phyloP scores from a whole-genome alignment of 2,888 invertebrate species.

The Drosophila mettleri region DNA sequence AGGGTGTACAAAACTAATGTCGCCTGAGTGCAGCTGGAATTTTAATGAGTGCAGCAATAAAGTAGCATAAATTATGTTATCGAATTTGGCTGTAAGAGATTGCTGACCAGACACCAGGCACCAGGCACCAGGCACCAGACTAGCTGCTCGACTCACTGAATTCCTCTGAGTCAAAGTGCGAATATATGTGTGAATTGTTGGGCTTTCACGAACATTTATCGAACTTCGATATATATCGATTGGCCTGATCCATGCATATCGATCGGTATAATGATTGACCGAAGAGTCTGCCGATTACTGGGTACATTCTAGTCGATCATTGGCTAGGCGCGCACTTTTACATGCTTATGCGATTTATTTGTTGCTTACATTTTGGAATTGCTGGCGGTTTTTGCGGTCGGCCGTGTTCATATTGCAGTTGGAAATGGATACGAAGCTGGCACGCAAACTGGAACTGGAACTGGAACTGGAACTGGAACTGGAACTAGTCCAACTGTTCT shows the following conservation, averaged over 20 bases:
- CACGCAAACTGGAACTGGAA: slow-evolving; percentile 9
- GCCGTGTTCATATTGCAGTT: slow-evolving; percentile 10
- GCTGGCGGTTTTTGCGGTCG: slow-evolving; percentile 23
- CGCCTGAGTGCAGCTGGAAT: neutral
- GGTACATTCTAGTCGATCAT: neutral
- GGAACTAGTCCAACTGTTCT: slow-evolving; percentile 12
- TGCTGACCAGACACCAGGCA: neutral
- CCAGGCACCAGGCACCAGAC: too few relatives aligned
- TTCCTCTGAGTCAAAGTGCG: neutral
- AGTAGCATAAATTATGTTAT: neutral
- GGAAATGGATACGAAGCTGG: slow-evolving; percentile 16
- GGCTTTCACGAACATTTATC: neutral
- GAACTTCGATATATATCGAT: slow-evolving; percentile 1
- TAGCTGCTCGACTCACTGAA: neutral
- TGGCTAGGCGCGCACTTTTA: neutral
- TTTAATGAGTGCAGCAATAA: neutral
- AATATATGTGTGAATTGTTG: neutral
- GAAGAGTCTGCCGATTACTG: neutral
- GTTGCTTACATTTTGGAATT: slow-evolving; percentile 10
- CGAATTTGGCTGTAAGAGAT: neutral
- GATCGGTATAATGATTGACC: too few relatives aligned
- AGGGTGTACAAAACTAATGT: neutral
- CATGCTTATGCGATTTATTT: slow-evolving; percentile 2
- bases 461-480: too few relatives aligned
- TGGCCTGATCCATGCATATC: neutral